These are phyloP conservation scores for Stenichneumon culpator DNA, from an alignment of 2,888 invertebrate genomes.

Conservation along the genomic window DNA sequence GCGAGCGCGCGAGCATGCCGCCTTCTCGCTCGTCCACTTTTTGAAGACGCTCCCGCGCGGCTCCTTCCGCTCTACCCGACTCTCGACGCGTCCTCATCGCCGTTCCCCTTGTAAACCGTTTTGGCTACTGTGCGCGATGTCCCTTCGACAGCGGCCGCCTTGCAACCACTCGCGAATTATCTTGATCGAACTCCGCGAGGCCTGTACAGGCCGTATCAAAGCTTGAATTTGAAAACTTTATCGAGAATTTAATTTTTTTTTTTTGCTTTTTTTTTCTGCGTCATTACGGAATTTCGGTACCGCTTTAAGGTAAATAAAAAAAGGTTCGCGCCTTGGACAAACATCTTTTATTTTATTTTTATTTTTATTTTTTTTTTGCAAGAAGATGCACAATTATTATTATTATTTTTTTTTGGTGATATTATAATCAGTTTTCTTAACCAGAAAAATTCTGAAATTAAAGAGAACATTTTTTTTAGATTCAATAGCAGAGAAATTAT, in stretches of 20 bases:
- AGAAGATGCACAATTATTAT: too few relatives aligned
- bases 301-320: too few relatives aligned
- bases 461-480: too few relatives aligned
- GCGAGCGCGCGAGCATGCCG: constrained; percentile 63
- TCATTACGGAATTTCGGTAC: background rate
- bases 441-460: too few relatives aligned
- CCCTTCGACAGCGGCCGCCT: constrained; percentile 32
- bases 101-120: constrained; percentile 40
- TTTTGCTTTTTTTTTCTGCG: background rate
- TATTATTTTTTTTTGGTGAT: too few relatives aligned
- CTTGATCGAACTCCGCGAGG: background rate
- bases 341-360: too few relatives aligned
- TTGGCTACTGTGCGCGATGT: constrained; percentile 44
- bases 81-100: constrained; percentile 6
- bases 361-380: too few relatives aligned
- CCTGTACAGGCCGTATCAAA: constrained; percentile 2
- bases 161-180: background rate
- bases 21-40: constrained; percentile 69
- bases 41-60: constrained; percentile 63
- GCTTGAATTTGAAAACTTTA: background rate
- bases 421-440: too few relatives aligned
- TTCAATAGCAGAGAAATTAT: too few relatives aligned
- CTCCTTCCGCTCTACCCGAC: constrained; percentile 22
- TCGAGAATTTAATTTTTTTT: background rate
- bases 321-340: too few relatives aligned